These are phyloP conservation scores for Aleiodes alternator DNA, from an alignment of 2,888 invertebrate genomes.

Conservation along the genomic window DNA sequence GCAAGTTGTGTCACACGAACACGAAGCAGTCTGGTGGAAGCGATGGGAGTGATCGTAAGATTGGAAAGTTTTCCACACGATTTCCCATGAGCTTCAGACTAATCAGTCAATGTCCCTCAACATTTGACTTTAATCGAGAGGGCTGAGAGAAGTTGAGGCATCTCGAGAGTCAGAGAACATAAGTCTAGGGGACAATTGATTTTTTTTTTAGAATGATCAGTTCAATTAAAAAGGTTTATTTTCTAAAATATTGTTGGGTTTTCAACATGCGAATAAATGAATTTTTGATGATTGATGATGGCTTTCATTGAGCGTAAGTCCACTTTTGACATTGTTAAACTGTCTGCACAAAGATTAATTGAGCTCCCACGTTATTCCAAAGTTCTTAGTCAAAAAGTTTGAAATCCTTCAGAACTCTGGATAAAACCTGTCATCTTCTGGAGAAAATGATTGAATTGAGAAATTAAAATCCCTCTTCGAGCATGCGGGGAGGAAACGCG, in stretches of 20 bases:
- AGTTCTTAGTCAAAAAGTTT: neutral
- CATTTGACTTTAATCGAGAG: neutral
- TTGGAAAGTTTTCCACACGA: slow-evolving; percentile 32
- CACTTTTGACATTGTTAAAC: too few species aligned
- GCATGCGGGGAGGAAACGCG: too few species aligned
- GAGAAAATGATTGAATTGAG: neutral
- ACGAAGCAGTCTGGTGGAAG: slow-evolving; percentile 8
- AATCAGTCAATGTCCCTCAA: slow-evolving; percentile 31
- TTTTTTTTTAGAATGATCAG: too few species aligned
- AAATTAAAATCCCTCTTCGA: neutral
- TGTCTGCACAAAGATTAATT: too few species aligned
- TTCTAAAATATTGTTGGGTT: too few species aligned
- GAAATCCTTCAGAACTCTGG: neutral
- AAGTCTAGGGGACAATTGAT: too few species aligned
- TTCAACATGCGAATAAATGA: too few species aligned
- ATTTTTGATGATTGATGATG: too few species aligned
- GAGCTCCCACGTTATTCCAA: slow-evolving; percentile 6
- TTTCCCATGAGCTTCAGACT: slow-evolving; percentile 11
- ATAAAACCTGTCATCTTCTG: neutral
- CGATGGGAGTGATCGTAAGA: slow-evolving; percentile 20
- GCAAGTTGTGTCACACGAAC: neutral
- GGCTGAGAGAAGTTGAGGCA: too few species aligned
- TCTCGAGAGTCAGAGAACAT: too few species aligned
- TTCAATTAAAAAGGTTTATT: too few species aligned
- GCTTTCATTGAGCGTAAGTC: too few species aligned